Percentiles rank a stretch among this genome's conserved stretches.
phyloP scores from a whole-genome alignment of 2,797 vertebrate species.

The Crax fasciolata region DNA sequence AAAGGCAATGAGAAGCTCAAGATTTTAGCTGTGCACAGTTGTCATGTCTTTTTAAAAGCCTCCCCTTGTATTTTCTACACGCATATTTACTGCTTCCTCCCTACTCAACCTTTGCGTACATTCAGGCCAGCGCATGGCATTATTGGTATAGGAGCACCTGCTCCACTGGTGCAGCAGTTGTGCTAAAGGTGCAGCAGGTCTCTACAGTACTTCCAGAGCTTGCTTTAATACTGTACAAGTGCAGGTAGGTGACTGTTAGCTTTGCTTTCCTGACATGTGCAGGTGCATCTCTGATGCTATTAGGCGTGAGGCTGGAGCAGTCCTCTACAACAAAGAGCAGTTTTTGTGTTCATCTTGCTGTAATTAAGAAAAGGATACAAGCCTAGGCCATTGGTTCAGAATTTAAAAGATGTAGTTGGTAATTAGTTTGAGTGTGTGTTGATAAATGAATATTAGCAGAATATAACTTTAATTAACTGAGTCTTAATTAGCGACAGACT shows the following conservation, averaged over 20 bases:
- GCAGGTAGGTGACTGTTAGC: background rate
- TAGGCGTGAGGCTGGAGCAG: background rate
- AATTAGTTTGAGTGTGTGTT: background rate
- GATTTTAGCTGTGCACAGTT: background rate
- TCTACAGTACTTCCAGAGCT: background rate
- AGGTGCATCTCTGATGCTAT: background rate
- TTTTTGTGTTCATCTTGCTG: background rate
- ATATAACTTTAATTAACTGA: background rate
- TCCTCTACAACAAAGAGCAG: background rate
- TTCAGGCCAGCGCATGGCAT: background rate
- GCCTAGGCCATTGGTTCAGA: background rate
- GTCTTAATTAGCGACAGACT: background rate
- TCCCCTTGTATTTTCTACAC: background rate
- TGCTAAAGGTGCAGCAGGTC: background rate
- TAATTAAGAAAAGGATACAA: background rate
- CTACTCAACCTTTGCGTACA: background rate
- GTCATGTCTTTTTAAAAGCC: background rate
- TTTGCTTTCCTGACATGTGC: background rate
- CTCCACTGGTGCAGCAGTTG: background rate
- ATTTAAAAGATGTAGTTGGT: background rate
- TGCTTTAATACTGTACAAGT: background rate
- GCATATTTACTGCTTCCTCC: background rate
- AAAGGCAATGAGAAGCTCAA: background rate
- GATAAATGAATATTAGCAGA: background rate
- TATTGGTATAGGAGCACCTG: background rate